Conservation (phyloP, 2,888 invertebrate species). For the Epirrhoe tristata region DNA sequence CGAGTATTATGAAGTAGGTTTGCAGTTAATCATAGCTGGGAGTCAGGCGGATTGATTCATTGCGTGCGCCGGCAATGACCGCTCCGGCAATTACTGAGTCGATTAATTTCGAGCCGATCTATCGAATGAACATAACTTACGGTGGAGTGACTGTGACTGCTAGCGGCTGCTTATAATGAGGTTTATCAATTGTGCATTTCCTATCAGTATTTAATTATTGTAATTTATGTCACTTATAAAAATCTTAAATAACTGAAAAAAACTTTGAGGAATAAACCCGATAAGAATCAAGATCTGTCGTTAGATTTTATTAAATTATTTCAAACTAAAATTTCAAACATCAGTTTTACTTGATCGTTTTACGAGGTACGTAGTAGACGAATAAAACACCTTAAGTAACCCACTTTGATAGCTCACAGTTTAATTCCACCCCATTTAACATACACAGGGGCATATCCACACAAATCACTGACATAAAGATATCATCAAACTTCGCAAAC, state of each 20-base stretch:
- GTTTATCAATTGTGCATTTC: slow-evolving; percentile 8
- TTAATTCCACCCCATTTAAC: slow-evolving; percentile 23
- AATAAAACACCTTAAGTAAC: slow-evolving; percentile 26
- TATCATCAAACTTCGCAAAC: slow-evolving; percentile 17
- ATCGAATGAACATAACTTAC: background rate
- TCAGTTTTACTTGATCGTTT: background rate
- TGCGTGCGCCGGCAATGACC: slow-evolving; percentile 3
- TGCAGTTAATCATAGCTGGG: slow-evolving; percentile 6
- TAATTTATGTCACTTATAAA: too few relatives aligned
- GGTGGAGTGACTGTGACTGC: slow-evolving; percentile 1
- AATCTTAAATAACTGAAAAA: too few relatives aligned
- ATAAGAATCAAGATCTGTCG: too few relatives aligned
- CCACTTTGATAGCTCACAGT: slow-evolving; percentile 11
- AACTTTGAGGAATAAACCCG: too few relatives aligned
- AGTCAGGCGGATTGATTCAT: slow-evolving; percentile 21
- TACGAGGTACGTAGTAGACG: background rate
- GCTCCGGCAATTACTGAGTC: slow-evolving; percentile 17
- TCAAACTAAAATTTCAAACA: background rate
- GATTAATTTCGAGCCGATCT: slow-evolving; percentile 11
- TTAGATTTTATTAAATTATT: background rate
- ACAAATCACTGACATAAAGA: slow-evolving; percentile 29
- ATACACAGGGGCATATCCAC: slow-evolving; percentile 23
- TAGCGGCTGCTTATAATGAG: slow-evolving; percentile 2
- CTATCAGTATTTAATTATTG: slow-evolving; percentile 15
- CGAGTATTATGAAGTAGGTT: background rate